A percentile compares a stretch with the other conserved stretches of the same genome.
Conservation (phyloP, 2,797 vertebrate species). For the Acanthurus leucopareius region DNA sequence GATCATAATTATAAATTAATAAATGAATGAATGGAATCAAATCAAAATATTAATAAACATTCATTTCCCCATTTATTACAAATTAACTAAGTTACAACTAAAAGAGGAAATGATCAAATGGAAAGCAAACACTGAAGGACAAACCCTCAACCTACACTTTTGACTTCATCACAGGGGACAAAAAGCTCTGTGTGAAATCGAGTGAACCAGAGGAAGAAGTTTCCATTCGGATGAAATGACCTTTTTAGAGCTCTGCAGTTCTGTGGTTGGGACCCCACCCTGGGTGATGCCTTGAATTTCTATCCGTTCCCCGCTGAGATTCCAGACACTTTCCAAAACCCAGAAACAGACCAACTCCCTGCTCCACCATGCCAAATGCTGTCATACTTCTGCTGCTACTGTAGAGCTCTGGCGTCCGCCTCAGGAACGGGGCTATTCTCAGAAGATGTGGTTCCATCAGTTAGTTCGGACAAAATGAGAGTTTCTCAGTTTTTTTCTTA, state of each 20-base stretch:
- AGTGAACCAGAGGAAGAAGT: constrained; percentile 39
- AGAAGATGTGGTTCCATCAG: constrained; percentile 32
- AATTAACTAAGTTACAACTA: neutral
- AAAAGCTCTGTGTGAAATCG: constrained; percentile 27
- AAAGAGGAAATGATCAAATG: neutral
- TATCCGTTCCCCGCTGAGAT: constrained; percentile 62
- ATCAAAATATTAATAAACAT: constrained; percentile 1
- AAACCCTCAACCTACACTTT: neutral
- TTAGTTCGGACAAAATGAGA: constrained; percentile 42
- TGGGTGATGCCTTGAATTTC: constrained; percentile 68
- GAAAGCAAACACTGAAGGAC: constrained; percentile 15
- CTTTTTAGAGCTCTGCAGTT: constrained; percentile 41
- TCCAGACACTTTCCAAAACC: constrained; percentile 72
- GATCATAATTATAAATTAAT: neutral
- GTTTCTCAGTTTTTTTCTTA: constrained; percentile 14
- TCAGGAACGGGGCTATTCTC: constrained; percentile 50
- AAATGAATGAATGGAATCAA: neutral
- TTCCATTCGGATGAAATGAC: constrained; percentile 60
- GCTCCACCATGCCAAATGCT: constrained; percentile 49
- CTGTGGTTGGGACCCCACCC: constrained; percentile 72
- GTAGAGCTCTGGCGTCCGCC: constrained; percentile 41
- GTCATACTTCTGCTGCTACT: constrained; percentile 67
- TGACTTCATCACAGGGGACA: constrained; percentile 32
- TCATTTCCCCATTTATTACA: neutral
- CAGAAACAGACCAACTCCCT: constrained; percentile 71